phyloP scores from a whole-genome alignment of 1,140 invertebrate species.

The Drosophila grimshawi region DNA sequence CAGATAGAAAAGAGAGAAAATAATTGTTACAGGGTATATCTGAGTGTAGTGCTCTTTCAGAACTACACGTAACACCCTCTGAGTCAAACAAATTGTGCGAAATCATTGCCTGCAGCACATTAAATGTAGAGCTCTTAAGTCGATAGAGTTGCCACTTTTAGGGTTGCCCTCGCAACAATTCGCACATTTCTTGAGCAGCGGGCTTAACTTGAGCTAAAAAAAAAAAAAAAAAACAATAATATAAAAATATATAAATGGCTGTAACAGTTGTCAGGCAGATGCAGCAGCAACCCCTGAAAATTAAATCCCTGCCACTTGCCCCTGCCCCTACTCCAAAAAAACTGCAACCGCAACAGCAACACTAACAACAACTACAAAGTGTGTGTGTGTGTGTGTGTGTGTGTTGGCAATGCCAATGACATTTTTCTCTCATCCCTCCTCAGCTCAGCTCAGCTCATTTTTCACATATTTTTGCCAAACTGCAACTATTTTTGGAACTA shows the following conservation, averaged over 20 bases:
- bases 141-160: background rate
- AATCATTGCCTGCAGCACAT: conserved; percentile 20
- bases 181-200: conserved; percentile 18
- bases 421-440: conserved; percentile 44
- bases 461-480: conserved; percentile 75
- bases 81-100: conserved; percentile 15
- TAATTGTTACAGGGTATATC: background rate
- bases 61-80: conserved; percentile 1
- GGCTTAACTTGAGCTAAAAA: conserved; percentile 48
- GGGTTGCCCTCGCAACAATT: conserved; percentile 8
- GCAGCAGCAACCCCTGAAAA: conserved; percentile 60
- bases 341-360: conserved; percentile 45
- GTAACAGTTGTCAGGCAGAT: conserved; percentile 66
- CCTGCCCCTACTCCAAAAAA: conserved; percentile 2
- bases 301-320: background rate
- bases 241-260: conserved; percentile 30
- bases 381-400: conserved; percentile 24
- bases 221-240: conserved; percentile 38
- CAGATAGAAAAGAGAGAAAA: no score
- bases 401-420: conserved; percentile 69
- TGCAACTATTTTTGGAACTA: conserved; percentile 65
- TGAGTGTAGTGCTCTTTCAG: background rate
- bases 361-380: conserved; percentile 29
- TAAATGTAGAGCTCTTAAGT: conserved; percentile 24
- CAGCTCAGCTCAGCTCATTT: conserved; percentile 44